phyloP scores from a whole-genome alignment of 2,888 invertebrate species.

The Dioctria rufipes region DNA sequence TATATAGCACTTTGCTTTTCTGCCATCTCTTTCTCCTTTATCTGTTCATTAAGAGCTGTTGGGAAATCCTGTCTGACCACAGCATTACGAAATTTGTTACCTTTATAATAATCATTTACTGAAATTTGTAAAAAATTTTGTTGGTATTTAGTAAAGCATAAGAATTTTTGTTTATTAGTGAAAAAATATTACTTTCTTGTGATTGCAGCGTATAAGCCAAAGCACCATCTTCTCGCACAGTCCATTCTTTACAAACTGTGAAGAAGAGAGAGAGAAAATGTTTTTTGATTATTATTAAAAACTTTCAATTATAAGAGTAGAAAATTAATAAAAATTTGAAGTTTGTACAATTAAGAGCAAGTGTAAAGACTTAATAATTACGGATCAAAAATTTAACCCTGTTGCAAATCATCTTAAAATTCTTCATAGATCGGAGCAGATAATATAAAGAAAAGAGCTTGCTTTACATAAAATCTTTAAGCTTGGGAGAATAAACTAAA shows the following conservation, averaged over 20 bases:
- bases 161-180: too few relatives aligned
- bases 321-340: too few relatives aligned
- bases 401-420: too few relatives aligned
- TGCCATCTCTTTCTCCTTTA: conserved; percentile 78
- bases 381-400: too few relatives aligned
- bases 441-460: too few relatives aligned
- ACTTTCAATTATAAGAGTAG: too few relatives aligned
- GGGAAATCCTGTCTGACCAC: conserved; percentile 86
- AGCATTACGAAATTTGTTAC: conserved; percentile 83
- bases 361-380: too few relatives aligned
- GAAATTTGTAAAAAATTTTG: conserved; percentile 58
- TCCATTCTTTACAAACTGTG: conserved; percentile 86
- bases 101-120: conserved; percentile 83
- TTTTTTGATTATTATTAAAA: too few relatives aligned
- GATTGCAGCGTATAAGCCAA: conserved; percentile 85
- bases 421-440: too few relatives aligned
- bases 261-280: conserved; percentile 60
- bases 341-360: too few relatives aligned
- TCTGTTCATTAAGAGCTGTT: conserved; percentile 81
- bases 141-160: conserved; percentile 36
- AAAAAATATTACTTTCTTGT: conserved; percentile 79
- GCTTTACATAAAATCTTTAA: too few relatives aligned
- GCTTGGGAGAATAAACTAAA: too few relatives aligned
- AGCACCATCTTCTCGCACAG: conserved; percentile 87
- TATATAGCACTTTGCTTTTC: conserved; percentile 77